Base-by-base conservation (phyloP, 2,888 invertebrate species). In the Rhamnusium bicolor region DNA sequence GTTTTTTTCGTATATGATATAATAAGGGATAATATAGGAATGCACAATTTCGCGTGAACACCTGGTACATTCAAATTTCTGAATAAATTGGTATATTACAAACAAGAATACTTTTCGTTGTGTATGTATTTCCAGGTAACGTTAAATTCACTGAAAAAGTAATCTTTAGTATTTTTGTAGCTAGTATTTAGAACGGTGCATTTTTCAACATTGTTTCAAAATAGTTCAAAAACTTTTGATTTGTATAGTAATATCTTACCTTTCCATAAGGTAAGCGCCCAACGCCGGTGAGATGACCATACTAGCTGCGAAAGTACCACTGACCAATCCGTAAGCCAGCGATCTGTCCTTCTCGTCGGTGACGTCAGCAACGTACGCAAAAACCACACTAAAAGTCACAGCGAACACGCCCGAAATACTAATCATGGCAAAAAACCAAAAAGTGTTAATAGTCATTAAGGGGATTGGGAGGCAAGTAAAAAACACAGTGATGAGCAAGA, bases 401-500 rank as follows among this genome's bases (percentile, higher is more conserved):
- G 99, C 97, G 90, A 99, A 99, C 81, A 99, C 95, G 75, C 99
- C 99, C 82, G 98, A 98, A 88, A 99, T 96, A 87, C 98, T 98
- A 90, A 99, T 97, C 95, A 99, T 96, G 73, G 98, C 98, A 90
- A 99, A 99, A 89, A 99, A 99, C 87, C 88, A 88, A 77, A 88
- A 99, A 61, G 99, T 98, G 90, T 98, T 99, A 87, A 99, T 95
- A 85, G 96, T 97, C 97, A 99, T 98, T 75, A 99, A 91, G 68
- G 99, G 99, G 87, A 99, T 99, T 66, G 99, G 99, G 82, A 96
- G 95, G 90, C 99, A 99, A 47, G 99, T 99, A 90, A 98, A 98
- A 89, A 98, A 97, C 84, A 99, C 98, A 63, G 99, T 99, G 85
- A 99, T 94, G 79, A 99, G 92, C 74, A 99, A 93, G 90, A 99